Percentiles rank a stretch among this genome's conserved stretches.
phyloP scores from a whole-genome alignment of 2,113 vertebrate species.

The Leptocoma aspasia region DNA sequence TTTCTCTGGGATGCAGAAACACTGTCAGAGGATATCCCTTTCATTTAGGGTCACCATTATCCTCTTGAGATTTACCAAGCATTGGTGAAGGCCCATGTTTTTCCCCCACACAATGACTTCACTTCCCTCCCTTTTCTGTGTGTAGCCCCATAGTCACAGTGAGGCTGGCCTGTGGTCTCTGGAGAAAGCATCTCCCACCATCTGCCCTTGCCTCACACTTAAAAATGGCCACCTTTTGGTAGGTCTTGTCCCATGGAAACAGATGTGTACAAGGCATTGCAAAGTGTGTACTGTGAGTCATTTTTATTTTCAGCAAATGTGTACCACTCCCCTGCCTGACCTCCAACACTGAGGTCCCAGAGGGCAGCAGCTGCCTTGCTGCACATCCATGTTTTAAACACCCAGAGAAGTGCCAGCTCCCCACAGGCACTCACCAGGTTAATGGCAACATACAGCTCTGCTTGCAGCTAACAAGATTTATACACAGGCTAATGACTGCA shows the following conservation, averaged over 20 bases:
- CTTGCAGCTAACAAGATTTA: constrained; percentile 65
- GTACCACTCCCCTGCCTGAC: not conserved
- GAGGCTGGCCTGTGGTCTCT: not conserved
- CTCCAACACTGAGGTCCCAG: not conserved
- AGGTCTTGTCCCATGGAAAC: not conserved
- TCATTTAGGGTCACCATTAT: not conserved
- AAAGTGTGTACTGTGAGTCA: not conserved
- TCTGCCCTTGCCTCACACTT: not conserved
- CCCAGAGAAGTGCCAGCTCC: not conserved
- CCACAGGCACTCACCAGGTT: constrained; percentile 39
- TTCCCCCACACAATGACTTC: not conserved
- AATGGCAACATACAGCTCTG: constrained; percentile 38
- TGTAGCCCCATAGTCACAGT: not conserved
- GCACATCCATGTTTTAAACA: not conserved
- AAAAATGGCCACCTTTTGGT: not conserved
- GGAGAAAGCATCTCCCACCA: not conserved
- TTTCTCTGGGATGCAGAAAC: not conserved
- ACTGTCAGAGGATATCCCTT: rapidly evolving
- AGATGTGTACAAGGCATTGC: not conserved
- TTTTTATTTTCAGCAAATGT: not conserved
- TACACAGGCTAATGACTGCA: constrained; percentile 64
- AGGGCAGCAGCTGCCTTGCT: not conserved
- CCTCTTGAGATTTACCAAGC: not conserved
- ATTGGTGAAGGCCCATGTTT: not conserved
- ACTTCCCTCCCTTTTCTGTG: not conserved